Percentiles rank a stretch among this genome's conserved stretches.
phyloP scores from a whole-genome alignment of 2,888 invertebrate genomes.

The Atrina japonica region DNA sequence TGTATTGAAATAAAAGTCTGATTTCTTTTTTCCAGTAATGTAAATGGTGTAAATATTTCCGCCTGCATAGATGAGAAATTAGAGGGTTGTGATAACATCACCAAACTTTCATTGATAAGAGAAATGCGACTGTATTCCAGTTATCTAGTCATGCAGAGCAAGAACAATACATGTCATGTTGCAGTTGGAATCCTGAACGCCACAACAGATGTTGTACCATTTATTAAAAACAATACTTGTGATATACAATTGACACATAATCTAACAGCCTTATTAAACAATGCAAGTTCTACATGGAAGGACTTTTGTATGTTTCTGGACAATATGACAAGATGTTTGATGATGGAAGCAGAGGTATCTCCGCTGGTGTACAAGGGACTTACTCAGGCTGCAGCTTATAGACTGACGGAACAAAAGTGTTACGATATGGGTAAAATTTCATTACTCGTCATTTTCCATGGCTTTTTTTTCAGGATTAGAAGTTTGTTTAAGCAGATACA shows the following conservation, averaged over 20 bases:
- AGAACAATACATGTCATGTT: neutral
- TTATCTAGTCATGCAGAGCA: conserved; percentile 3
- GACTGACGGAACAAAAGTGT: neutral
- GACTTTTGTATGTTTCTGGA: conserved; percentile 18
- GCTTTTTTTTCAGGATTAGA: too few relatives aligned
- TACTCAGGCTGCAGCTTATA: neutral
- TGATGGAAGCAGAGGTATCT: neutral
- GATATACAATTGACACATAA: conserved; percentile 3
- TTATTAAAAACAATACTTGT: conserved; percentile 5
- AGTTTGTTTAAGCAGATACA: too few relatives aligned
- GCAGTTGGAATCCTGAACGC: neutral
- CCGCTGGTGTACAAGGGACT: conserved; percentile 16
- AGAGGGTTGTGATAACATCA: conserved; percentile 15
- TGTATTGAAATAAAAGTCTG: neutral
- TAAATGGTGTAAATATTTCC: conserved; percentile 5
- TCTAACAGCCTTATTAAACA: conserved; percentile 18
- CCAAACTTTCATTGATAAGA: neutral
- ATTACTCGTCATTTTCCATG: neutral
- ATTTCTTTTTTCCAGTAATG: conserved; percentile 24
- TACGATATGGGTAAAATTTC: conserved; percentile 10
- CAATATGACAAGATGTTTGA: conserved; percentile 2
- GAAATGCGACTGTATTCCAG: conserved; percentile 4
- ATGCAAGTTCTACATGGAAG: neutral
- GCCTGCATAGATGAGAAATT: conserved; percentile 19
- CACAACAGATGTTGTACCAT: neutral